Evolutionary conservation across 2,113 vertebrate species (phyloP), one percentile per base, ranked within the genome.

Genomic region (Drymodes brunneopygia): DNA sequence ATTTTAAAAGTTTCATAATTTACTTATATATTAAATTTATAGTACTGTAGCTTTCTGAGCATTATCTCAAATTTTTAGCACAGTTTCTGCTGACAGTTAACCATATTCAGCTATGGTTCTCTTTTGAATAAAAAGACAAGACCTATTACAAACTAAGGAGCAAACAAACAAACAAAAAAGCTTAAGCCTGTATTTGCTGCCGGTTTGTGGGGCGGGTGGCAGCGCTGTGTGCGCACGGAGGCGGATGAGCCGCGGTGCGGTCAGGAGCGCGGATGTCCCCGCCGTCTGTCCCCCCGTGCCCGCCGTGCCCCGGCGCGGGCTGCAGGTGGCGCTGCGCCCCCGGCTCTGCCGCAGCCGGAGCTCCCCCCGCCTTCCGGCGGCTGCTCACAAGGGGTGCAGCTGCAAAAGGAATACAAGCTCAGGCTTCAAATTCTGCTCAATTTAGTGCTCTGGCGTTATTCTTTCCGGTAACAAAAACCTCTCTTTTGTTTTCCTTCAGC

Each of bases 381-480:
- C 2, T 0, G 9, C 31, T 28, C 28, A 0, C 50, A 3, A 0
- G 14, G 7, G 3, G 3, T 0, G 25, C 27, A 0, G 28, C 38
- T 11, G 48, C 10, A 0, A 12, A 6, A 4, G 44, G 11, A 25
- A 4, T 0, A 0, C 3, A 0, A 7, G 1, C 13, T 25, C 65
- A 2, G 7, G 12, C 50, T 31, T 5, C 1, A 15, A 40, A 10
- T 36, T 6, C 24, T 13, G 6, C 1, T 69, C 42, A 1, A 1
- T 28, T 10, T 6, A 9, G 6, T 21, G 70, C 24, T 5, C 29
- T 38, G 15, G 17, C 8, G 0, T 10, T 56, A 6, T 15, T 42
- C 10, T 48, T 62, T 50, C 62, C 38, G 16, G 38, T 19, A 33
- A 8, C 29, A 42, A 47, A 50, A 6, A 2, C 9, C 8, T 45